Conservation (phyloP, 2,888 invertebrate species). For the Cryptocephalus primarius region DNA sequence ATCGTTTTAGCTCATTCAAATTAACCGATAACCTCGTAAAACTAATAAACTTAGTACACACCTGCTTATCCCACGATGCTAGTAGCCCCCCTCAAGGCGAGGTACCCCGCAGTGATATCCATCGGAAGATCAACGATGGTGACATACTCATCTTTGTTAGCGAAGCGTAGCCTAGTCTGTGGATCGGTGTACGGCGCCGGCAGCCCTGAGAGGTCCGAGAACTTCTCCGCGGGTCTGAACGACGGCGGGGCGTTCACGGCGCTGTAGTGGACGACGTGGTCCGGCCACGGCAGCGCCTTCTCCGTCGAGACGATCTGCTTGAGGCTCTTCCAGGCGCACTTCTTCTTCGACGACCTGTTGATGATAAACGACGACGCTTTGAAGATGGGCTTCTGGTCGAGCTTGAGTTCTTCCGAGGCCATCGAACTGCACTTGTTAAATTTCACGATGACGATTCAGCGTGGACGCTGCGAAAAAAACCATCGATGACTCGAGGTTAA, state of each 20-base stretch:
- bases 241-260: constrained; percentile 86
- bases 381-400: constrained; percentile 30
- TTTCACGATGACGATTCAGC: no score
- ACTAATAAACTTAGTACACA: background rate
- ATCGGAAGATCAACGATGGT: constrained; percentile 78
- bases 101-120: constrained; percentile 84
- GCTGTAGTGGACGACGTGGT: constrained; percentile 69
- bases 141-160: constrained; percentile 78
- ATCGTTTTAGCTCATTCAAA: no score
- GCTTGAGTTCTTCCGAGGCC: constrained; percentile 20
- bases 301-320: constrained; percentile 82
- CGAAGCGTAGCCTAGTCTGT: constrained; percentile 76
- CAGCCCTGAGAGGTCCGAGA: constrained; percentile 85
- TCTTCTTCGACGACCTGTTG: constrained; percentile 52
- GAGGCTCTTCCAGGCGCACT: constrained; percentile 76
- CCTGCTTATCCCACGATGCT: constrained; percentile 55
- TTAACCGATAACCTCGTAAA: no score
- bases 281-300: constrained; percentile 64
- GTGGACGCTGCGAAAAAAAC: no score
- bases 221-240: constrained; percentile 83
- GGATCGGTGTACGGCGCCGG: constrained; percentile 83
- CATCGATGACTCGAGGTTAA: no score
- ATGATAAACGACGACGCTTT: constrained; percentile 38
- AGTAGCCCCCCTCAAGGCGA: constrained; percentile 73
- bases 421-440: constrained; percentile 6